phyloP scores from a whole-genome alignment of 2,888 invertebrate genomes.

The Lasius fuliginosus region DNA sequence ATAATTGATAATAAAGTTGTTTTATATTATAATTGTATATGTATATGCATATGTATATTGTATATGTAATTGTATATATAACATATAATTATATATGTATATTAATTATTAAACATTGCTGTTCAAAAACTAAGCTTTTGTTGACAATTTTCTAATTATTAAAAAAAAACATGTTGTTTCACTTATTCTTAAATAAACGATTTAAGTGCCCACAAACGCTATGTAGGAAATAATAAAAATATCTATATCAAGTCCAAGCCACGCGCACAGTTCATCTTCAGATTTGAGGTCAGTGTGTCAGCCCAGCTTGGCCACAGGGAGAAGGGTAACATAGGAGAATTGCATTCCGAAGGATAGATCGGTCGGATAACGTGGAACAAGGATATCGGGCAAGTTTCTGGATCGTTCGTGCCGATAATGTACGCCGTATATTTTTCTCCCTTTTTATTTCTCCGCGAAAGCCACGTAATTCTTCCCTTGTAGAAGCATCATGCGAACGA shows the following conservation, averaged over 20 bases:
- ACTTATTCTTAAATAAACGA: background rate
- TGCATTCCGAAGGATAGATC: conserved; percentile 54
- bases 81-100: background rate
- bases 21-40: background rate
- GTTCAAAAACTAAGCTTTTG: background rate
- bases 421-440: conserved; percentile 9
- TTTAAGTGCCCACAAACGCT: background rate
- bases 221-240: conserved; percentile 7
- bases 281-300: conserved; percentile 45
- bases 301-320: background rate
- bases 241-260: background rate
- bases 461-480: conserved; percentile 68
- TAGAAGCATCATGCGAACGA: conserved; percentile 58
- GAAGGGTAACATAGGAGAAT: conserved; percentile 20
- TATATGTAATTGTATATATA: background rate
- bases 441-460: conserved; percentile 49
- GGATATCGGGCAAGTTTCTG: conserved; percentile 30
- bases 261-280: background rate
- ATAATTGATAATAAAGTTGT: background rate
- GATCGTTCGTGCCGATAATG: conserved; percentile 40
- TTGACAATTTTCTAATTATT: background rate
- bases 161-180: background rate
- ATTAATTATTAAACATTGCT: background rate
- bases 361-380: conserved; percentile 19
- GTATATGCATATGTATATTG: background rate